Evolutionary conservation across 64 coral and sea anemone species (phyloP).

Genomic region (Stylophora pistillata): DNA sequence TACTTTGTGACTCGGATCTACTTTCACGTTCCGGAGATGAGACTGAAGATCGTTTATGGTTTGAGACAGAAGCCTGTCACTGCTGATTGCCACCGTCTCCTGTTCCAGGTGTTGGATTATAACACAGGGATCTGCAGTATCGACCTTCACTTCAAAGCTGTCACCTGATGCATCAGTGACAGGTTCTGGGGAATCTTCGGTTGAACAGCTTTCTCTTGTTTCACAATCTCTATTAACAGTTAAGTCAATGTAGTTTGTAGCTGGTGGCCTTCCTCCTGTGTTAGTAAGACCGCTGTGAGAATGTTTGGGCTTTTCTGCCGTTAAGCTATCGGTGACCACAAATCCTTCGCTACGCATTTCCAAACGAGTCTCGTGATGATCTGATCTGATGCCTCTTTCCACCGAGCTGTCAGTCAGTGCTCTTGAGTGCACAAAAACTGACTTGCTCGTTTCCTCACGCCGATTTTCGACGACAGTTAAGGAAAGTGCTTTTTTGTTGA

Average conservation of each 20-base stretch:
- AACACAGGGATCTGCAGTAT: constrained; percentile 40
- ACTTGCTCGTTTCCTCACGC: no score
- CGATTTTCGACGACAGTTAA: no score
- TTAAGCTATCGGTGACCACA: constrained; percentile 11
- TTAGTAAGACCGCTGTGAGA: no score
- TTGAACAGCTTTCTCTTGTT: not conserved
- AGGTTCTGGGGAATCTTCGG: no score
- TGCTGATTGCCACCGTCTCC: constrained; percentile 3
- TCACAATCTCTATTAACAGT: constrained; percentile 16
- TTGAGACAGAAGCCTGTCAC: not conserved
- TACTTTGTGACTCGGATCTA: constrained; percentile 17
- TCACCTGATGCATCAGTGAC: no score
- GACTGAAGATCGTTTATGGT: no score
- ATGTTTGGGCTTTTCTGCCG: not conserved
- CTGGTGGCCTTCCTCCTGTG: not conserved
- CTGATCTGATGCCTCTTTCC: not conserved
- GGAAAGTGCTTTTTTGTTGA: no score
- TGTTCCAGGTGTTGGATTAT: constrained; percentile 22
- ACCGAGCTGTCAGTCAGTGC: no score
- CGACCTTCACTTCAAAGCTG: not conserved
- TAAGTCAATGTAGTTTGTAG: not conserved
- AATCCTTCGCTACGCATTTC: not conserved
- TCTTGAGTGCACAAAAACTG: no score
- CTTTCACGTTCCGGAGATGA: not conserved
- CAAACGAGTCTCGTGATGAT: not conserved